Base-by-base conservation (phyloP, 2,797 vertebrate genomes). In the Muscicapa comitata region DNA sequence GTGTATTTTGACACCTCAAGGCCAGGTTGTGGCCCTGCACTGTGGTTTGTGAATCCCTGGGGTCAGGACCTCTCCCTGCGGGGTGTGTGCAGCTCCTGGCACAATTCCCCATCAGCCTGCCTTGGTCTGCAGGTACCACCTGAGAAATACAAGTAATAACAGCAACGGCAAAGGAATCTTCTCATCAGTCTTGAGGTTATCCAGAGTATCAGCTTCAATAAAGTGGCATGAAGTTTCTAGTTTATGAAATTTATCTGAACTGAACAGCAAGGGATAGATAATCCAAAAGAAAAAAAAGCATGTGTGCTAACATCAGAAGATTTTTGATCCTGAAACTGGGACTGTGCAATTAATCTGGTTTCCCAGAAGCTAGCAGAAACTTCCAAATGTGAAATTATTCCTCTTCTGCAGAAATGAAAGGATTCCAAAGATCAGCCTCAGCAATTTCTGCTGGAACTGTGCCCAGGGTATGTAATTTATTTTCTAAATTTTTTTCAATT, bases 341-440 rank as follows among this genome's bases (percentile, higher is more conserved):
- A 87, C 62, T 94, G 23, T 78, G 81, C 84, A 96, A 95, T 95
- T 97, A 96, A 94, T 96, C 89, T 79, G 47, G n/a, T 66, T 71
- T 88, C 59, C 62, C 68, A 85, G 75, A 94, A 97, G 85, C 88
- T 93, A 91, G 58, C 58, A 94, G 85, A 82, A 92, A 94, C 19
- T 92, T 95, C 91, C 51, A 96, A 95, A 96, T 92, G 42, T 94
- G 91, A 97, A 97, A 96, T 96, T 96, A 90, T 96, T 97, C 90
- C 54, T 80, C 55, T 79, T 96, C 67, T 82, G 94, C 84, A 96
- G 93, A 96, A 97, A 96, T 53, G 23, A 95, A 97, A 95, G 47
- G 38, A 76, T 70, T 95, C 76, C 73, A 55, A 96, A 93, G 45
- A 91, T 88, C 80, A 94, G 62, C 58, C 78, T 97, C 96, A 97